phyloP scores from a whole-genome alignment of 2,113 vertebrate species.

The Nothoprocta perdicaria region DNA sequence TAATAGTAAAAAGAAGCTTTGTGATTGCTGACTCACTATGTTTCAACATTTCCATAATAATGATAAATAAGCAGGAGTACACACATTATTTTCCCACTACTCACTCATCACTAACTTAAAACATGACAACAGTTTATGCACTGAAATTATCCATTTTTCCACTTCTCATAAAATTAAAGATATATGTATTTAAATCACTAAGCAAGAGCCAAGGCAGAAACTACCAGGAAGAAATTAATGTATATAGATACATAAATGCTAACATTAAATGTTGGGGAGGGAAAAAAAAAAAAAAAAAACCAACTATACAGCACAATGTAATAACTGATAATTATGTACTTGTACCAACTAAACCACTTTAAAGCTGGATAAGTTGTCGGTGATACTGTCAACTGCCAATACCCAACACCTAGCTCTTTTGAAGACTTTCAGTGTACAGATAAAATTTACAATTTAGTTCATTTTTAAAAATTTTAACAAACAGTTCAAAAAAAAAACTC shows the following conservation, averaged over 20 bases:
- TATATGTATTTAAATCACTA: background rate
- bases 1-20: background rate
- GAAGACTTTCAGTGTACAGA: background rate
- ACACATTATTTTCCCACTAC: background rate
- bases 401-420: background rate
- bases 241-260: background rate
- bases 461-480: background rate
- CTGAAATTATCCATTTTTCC: background rate
- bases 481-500: background rate
- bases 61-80: no score
- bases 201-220: background rate
- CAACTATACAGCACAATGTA: background rate
- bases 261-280: background rate
- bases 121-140: background rate
- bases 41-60: background rate
- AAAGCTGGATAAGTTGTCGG: background rate
- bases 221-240: background rate
- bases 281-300: background rate
- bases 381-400: background rate
- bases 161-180: background rate
- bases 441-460: background rate
- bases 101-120: background rate
- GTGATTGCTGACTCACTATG: background rate
- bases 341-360: background rate
- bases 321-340: background rate